Conservation (phyloP, 2,797 vertebrate genomes). For the Epinephelus awoara region DNA sequence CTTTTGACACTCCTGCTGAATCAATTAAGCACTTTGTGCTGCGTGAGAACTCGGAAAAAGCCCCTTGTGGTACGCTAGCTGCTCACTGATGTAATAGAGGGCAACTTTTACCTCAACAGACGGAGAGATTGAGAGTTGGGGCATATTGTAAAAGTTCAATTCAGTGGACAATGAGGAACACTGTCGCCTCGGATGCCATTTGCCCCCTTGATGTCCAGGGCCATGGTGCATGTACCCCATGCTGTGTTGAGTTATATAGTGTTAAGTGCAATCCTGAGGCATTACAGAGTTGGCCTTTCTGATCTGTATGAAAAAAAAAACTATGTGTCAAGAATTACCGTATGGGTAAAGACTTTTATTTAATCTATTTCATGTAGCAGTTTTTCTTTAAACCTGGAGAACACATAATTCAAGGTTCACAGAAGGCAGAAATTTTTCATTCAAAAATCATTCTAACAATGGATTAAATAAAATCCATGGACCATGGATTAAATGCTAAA, state of each 20-base stretch:
- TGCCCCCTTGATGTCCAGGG: constrained; percentile 30
- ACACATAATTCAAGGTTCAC: constrained; percentile 3
- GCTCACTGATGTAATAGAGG: constrained; percentile 74
- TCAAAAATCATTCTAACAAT: background rate
- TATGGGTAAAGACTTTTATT: constrained; percentile 3
- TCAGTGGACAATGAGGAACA: constrained; percentile 50
- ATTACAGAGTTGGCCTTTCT: background rate
- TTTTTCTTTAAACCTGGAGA: constrained; percentile 13
- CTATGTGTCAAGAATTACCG: background rate
- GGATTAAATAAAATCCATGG: background rate
- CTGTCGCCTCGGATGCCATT: constrained; percentile 44
- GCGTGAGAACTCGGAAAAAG: constrained; percentile 65
- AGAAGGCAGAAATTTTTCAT: background rate
- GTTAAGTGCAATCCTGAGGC: constrained; percentile 20
- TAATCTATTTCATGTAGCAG: constrained; percentile 21
- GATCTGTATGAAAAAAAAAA: constrained; percentile 8
- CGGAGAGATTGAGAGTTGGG: constrained; percentile 49
- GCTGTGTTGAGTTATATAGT: constrained; percentile 33
- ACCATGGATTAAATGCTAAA: background rate
- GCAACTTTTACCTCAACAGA: constrained; percentile 69
- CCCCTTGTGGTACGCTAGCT: constrained; percentile 53
- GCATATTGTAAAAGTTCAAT: constrained; percentile 56
- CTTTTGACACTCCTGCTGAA: constrained; percentile 74
- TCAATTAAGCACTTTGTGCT: constrained; percentile 67
- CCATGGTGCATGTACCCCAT: constrained; percentile 18